Percentiles rank a stretch among this genome's conserved stretches.
phyloP scores from a whole-genome alignment of 2,888 invertebrate species.

The Nasonia oneida region DNA sequence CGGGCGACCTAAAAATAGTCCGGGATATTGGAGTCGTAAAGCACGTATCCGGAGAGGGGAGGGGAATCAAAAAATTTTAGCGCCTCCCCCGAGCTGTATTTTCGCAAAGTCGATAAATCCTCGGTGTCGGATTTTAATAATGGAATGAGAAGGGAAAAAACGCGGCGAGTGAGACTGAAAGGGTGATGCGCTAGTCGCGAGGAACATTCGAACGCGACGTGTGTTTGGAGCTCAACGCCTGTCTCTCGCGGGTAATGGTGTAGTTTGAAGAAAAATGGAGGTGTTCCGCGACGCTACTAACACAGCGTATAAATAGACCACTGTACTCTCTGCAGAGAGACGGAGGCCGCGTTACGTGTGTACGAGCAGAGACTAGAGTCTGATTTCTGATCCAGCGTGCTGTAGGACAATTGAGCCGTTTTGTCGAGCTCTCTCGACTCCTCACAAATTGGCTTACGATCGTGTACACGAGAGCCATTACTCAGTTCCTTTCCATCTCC shows the following conservation, averaged over 20 bases:
- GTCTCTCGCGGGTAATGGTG: neutral
- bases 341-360: neutral
- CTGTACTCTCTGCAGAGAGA: neutral
- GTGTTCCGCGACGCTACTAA: neutral
- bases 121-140: neutral
- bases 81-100: neutral
- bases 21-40: conserved; percentile 43
- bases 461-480: neutral
- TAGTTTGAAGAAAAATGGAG: neutral
- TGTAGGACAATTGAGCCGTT: neutral
- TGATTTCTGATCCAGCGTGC: neutral
- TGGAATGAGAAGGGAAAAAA: neutral
- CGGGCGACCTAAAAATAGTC: conserved; percentile 18
- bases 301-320: neutral
- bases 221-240: neutral
- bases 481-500: neutral
- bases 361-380: neutral
- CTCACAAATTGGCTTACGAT: neutral
- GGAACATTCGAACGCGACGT: neutral
- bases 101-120: neutral
- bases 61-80: conserved; percentile 1
- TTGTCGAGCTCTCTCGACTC: neutral
- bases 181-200: neutral
- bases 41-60: neutral
- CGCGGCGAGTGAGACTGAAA: neutral